Evolutionary conservation across 2,888 invertebrate species (phyloP).

Genomic region (Xestoiulus laeticollis): DNA sequence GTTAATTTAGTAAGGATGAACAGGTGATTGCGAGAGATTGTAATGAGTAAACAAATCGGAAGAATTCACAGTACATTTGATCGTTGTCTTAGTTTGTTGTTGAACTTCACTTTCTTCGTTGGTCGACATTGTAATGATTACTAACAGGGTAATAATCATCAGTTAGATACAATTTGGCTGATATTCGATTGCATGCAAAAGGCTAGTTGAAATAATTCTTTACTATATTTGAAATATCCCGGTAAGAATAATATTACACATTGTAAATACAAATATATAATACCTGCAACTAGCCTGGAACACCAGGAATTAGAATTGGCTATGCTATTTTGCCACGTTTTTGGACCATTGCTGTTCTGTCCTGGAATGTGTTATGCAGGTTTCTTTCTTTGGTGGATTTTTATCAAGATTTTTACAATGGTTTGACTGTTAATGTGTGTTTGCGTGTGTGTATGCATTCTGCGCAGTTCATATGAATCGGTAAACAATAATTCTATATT

Average conservation of each 20-base stretch:
- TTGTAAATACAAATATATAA: neutral
- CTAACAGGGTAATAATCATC: slow-evolving; percentile 12
- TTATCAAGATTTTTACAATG: neutral
- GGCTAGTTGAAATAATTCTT: neutral
- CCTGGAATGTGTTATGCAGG: neutral
- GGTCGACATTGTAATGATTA: neutral
- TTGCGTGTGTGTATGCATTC: neutral
- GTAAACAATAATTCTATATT: neutral
- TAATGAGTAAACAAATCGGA: neutral
- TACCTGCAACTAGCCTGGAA: neutral
- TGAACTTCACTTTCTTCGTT: neutral
- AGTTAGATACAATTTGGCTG: neutral
- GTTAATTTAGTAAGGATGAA: neutral
- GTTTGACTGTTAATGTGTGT: neutral
- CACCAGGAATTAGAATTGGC: neutral
- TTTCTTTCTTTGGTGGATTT: neutral
- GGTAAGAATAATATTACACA: neutral
- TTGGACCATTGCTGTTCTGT: neutral
- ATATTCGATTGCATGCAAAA: neutral
- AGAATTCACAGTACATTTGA: neutral
- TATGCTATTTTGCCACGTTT: slow-evolving; percentile 5
- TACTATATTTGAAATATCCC: slow-evolving; percentile 13
- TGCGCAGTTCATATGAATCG: neutral
- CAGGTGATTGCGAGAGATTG: too few relatives aligned
- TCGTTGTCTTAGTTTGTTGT: neutral